phyloP scores from a whole-genome alignment of 2,113 vertebrate species.

The Aldabrachelys gigantea region DNA sequence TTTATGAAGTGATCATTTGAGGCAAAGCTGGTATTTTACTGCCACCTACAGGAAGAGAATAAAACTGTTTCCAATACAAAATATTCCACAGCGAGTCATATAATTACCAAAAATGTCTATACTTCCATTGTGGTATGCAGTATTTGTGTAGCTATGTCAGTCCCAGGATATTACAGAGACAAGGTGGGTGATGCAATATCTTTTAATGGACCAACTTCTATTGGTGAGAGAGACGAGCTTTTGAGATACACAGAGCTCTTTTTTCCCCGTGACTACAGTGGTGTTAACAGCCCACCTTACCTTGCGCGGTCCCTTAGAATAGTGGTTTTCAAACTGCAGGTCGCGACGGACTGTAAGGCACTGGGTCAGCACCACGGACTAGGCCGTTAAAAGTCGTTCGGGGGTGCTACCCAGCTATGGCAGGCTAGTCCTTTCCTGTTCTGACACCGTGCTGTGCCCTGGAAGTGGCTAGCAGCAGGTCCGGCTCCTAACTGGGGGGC shows the following conservation, averaged over 20 bases:
- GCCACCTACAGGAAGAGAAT: slow-evolving; percentile 71
- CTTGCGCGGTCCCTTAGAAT: neutral
- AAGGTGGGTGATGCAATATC: neutral
- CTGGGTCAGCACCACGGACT: too few species aligned
- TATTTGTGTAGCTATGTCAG: neutral
- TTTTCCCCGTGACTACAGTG: neutral
- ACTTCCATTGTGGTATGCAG: neutral
- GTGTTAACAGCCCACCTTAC: neutral
- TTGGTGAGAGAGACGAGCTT: neutral
- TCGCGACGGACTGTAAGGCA: too few species aligned
- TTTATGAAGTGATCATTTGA: neutral
- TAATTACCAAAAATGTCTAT: neutral
- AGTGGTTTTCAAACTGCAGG: too few species aligned
- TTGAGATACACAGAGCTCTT: neutral
- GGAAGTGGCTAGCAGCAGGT: too few species aligned
- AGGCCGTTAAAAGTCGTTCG: too few species aligned
- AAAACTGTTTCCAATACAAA: slow-evolving; percentile 13
- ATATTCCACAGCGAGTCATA: neutral
- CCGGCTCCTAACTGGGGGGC: too few species aligned
- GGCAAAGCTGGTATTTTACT: slow-evolving; percentile 20
- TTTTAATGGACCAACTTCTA: neutral
- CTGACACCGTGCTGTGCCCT: too few species aligned
- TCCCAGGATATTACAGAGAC: neutral
- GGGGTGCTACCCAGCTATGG: too few species aligned
- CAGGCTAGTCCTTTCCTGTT: too few species aligned